Evolutionary conservation across 2,888 invertebrate species (phyloP).

Genomic region (Scrobipalpa atriplicella): DNA sequence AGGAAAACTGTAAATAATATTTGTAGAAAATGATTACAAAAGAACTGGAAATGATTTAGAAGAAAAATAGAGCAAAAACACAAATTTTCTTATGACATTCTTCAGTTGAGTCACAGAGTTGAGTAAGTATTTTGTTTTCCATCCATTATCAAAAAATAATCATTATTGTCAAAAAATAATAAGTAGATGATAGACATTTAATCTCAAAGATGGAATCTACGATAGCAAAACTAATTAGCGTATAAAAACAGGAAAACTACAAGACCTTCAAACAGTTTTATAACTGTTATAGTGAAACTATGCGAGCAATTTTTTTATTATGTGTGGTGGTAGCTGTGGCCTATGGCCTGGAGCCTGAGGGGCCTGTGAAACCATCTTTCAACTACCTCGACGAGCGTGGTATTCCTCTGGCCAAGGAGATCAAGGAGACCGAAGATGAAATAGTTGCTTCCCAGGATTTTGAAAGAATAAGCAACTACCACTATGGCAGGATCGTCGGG

Average conservation of each 20-base stretch:
- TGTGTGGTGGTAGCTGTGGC: neutral
- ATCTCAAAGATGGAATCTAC: neutral
- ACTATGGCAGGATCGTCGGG: slow-evolving; percentile 14
- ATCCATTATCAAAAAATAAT: neutral
- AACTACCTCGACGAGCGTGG: slow-evolving; percentile 10
- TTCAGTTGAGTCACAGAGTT: too few species aligned
- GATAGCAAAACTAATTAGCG: neutral
- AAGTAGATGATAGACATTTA: neutral
- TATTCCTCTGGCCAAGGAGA: slow-evolving; percentile 5
- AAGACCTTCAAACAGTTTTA: neutral
- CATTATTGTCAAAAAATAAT: neutral
- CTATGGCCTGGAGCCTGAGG: neutral
- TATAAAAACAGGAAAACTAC: neutral
- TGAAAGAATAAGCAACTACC: neutral
- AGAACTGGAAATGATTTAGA: too few species aligned
- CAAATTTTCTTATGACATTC: too few species aligned
- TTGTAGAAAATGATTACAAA: too few species aligned
- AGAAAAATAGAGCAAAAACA: too few species aligned
- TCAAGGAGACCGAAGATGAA: slow-evolving; percentile 5
- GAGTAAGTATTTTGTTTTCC: too few species aligned
- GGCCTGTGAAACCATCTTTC: neutral
- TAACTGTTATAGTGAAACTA: too few species aligned
- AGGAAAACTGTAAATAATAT: too few species aligned
- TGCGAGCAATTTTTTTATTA: neutral
- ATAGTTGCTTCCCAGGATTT: neutral